Base-by-base conservation (phyloP, 1,140 invertebrate genomes). In the Drosophila subobscura region DNA sequence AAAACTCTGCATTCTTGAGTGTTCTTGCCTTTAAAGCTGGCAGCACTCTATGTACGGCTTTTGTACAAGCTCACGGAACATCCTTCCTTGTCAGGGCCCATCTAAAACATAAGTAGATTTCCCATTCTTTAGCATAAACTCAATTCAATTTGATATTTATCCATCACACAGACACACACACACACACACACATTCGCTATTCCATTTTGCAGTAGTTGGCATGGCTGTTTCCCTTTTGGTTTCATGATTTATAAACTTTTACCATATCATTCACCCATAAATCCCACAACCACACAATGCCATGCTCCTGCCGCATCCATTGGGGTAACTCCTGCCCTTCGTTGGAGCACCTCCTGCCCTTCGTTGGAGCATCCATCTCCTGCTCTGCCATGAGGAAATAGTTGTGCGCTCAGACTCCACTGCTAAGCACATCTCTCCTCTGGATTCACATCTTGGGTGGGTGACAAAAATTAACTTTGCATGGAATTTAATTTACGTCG, bases 401-500 rank as follows among this genome's bases (percentile, higher is more conserved):
- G 33, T 37, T 37, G 33, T 10, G 10, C 33, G 8, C 57, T 20
- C 47, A 60, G 22, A 22, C 12, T 55, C 42, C 61, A 25, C 42
- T 12, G n/a, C 63, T 71, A 51, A 70, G 66, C 45, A 20, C 6
- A 7, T 20, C 50, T 52, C 14, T 27, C 16, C n/a, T 23, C 58
- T 73, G 27, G 50, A 29, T 47, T 12, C 29, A 7, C 37, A 33
- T 53, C 33, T 27, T 45, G 29, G 50, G 51, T 49, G 54, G 57
- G 50, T 66, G 64, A 59, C 42, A 74, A 75, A 85, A 85, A 85
- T 85, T 85, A 86, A 85, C 81, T 85, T 86, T 85, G 81, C 83
- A 78, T 88, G 83, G 83, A 90, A 90, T 90, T 89, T 90, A 90
- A 90, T 90, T 90, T 90, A 89, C 84, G 80, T 89, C 57, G 89